Conservation (phyloP, 2,888 invertebrate genomes). For the Mimas tiliae region DNA sequence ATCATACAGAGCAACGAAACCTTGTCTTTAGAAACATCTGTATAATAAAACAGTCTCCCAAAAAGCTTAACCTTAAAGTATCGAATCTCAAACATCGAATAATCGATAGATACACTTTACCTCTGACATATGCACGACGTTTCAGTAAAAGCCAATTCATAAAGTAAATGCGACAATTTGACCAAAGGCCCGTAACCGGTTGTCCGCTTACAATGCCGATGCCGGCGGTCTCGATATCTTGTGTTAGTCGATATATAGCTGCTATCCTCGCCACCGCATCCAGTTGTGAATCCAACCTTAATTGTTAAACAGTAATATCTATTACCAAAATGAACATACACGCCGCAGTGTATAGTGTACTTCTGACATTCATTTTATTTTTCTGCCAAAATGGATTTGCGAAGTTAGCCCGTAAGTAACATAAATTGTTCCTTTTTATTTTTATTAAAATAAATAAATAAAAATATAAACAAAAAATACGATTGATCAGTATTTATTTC, state of each 20-base stretch:
- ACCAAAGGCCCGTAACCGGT: conserved; percentile 36
- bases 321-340: conserved; percentile 55
- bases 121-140: not conserved
- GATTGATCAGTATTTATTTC: not conserved
- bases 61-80: no score
- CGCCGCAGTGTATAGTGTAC: conserved; percentile 42
- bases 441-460: not conserved
- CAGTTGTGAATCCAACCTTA: conserved; percentile 56
- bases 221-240: conserved; percentile 46
- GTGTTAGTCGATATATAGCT: conserved; percentile 68
- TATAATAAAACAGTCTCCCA: no score
- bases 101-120: conserved; percentile 1
- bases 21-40: no score
- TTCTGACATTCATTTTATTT: conserved; percentile 49
- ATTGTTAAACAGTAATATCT: conserved; percentile 48
- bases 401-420: conserved; percentile 68
- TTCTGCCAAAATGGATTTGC: conserved; percentile 53
- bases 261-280: conserved; percentile 51
- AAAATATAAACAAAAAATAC: not conserved
- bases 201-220: conserved; percentile 43
- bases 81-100: no score
- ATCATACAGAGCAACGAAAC: no score
- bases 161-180: conserved; percentile 35
- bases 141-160: conserved; percentile 28
- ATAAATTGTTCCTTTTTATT: conserved; percentile 17